phyloP scores from a whole-genome alignment of 2,113 vertebrate species.

The Zosterops borbonicus region DNA sequence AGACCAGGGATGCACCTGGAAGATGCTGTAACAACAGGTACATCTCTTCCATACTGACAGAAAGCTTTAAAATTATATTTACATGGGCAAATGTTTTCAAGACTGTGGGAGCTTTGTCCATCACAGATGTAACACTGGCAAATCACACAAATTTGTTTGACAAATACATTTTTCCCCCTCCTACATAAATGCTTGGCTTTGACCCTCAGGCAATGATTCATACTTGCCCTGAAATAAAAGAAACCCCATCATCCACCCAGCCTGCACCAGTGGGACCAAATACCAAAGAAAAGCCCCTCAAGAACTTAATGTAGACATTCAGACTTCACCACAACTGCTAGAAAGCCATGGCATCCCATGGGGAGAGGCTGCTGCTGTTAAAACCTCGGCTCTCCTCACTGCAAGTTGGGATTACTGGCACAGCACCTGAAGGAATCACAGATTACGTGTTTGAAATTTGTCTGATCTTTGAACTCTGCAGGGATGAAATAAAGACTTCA shows the following conservation, averaged over 20 bases:
- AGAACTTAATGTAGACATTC: background rate
- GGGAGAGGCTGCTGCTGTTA: background rate
- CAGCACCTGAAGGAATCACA: background rate
- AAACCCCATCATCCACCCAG: background rate
- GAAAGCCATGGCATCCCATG: background rate
- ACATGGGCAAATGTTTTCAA: background rate
- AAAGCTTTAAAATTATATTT: background rate
- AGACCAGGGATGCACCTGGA: fast-evolving
- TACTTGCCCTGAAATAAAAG: background rate
- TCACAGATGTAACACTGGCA: background rate
- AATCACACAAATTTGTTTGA: background rate
- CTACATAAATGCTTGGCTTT: background rate
- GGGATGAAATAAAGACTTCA: conserved; percentile 22
- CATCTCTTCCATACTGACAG: background rate
- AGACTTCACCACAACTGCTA: background rate
- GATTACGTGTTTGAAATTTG: background rate
- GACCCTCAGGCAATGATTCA: background rate
- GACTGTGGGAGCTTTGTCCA: background rate
- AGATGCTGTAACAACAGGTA: background rate
- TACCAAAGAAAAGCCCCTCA: background rate
- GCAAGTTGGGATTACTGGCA: background rate
- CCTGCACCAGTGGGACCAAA: background rate
- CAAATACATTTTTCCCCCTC: background rate
- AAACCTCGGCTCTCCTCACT: background rate
- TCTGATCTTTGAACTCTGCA: background rate